These are phyloP conservation scores for Melikaiella ostensackeni DNA, from an alignment of 2,888 invertebrate genomes.

Conservation along the genomic window DNA sequence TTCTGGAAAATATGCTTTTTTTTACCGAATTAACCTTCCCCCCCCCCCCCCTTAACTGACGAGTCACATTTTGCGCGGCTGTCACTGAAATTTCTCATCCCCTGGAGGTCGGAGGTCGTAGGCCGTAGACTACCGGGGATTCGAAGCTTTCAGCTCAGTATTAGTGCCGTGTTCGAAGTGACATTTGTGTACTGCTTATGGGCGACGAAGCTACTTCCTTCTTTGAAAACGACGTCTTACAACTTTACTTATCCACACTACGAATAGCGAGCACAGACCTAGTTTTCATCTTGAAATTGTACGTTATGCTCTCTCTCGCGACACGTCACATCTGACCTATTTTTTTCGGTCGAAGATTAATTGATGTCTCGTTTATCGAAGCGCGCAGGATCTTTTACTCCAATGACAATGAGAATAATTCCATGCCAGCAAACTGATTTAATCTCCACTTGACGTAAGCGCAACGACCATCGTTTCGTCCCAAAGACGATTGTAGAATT, in stretches of 20 bases:
- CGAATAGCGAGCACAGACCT: slow-evolving; percentile 7
- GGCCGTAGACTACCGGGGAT: background rate
- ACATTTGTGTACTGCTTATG: slow-evolving; percentile 17
- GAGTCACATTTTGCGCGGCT: background rate
- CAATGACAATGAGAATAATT: slow-evolving; percentile 26
- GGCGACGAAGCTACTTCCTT: slow-evolving; percentile 10
- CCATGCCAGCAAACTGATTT: slow-evolving; percentile 16
- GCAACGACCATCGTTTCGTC: background rate
- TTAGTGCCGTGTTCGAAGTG: slow-evolving; percentile 4
- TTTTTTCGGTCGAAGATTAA: slow-evolving; percentile 36
- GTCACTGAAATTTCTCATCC: slow-evolving; percentile 5
- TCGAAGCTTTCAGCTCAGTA: background rate
- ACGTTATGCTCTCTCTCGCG: background rate
- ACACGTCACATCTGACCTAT: slow-evolving; percentile 31
- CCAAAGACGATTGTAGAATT: slow-evolving; percentile 1
- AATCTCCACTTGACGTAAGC: slow-evolving; percentile 2
- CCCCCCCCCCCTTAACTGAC: too few relatives aligned
- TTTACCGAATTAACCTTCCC: too few relatives aligned
- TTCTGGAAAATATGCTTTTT: too few relatives aligned
- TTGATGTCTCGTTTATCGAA: slow-evolving; percentile 30
- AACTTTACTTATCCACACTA: slow-evolving; percentile 2
- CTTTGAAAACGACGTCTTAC: background rate
- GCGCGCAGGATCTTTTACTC: slow-evolving; percentile 7
- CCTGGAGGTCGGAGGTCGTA: background rate
- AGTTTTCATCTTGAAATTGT: slow-evolving; percentile 22